Evolutionary conservation across 1,140 invertebrate species (phyloP).

Genomic region (Choristoneura fumiferana): DNA sequence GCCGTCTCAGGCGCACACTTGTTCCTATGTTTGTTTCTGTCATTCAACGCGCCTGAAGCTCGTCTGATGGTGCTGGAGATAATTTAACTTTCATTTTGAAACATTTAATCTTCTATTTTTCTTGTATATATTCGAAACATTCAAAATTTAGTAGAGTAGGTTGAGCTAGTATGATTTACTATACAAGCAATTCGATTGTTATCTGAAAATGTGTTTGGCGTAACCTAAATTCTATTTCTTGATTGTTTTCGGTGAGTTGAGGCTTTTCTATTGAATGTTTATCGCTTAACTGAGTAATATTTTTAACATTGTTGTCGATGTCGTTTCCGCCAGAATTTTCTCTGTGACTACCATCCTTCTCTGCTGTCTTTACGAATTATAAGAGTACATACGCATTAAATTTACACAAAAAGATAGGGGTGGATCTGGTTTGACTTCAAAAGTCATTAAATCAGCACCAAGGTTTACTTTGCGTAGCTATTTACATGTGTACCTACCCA

Average conservation of each 20-base stretch:
- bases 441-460: neutral
- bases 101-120: neutral
- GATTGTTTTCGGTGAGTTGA: neutral
- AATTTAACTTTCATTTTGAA: slow-evolving; percentile 32
- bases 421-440: neutral
- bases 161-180: too few relatives aligned
- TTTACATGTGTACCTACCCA: slow-evolving; percentile 1
- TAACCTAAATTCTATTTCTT: too few relatives aligned
- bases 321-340: too few relatives aligned
- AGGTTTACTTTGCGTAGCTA: slow-evolving; percentile 4
- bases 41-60: slow-evolving; percentile 60
- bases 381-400: neutral
- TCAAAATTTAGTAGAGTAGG: neutral
- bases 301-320: too few relatives aligned
- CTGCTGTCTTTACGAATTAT: too few relatives aligned
- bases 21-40: slow-evolving; percentile 74
- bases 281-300: neutral
- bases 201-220: too few relatives aligned
- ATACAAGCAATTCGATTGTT: too few relatives aligned
- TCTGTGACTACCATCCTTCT: too few relatives aligned
- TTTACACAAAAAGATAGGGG: neutral
- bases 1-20: slow-evolving; percentile 60
- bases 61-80: slow-evolving; percentile 35
- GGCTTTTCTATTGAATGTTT: too few relatives aligned
- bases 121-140: neutral